Base-by-base conservation (phyloP, 2,113 vertebrate species). In the Stercorarius parasiticus region DNA sequence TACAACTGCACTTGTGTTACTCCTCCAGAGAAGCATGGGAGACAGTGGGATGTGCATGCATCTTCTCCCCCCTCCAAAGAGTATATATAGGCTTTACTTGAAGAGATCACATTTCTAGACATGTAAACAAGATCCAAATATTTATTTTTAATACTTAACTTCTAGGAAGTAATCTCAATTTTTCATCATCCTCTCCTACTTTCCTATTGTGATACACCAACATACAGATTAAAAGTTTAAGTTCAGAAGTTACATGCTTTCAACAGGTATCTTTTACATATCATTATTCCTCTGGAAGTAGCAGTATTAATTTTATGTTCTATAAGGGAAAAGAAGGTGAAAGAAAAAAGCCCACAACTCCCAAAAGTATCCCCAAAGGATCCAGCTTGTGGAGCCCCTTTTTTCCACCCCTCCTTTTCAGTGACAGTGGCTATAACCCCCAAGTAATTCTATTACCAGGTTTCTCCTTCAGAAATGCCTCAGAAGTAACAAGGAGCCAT, bases 321-420 rank as follows among this genome's bases (percentile, higher is more conserved):
- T 38, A 11, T 3, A 67, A 72, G 2, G 5, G 21, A 82, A 78
- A 61, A 78, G 11, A 27, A 0, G 1, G 14, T 27, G 9, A 23
- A 64, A 81, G 2, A 38, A 52, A 49, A 59, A 50, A 64, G 5
- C 5, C 9, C 0, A 0, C 6, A 65, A 56, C 13, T 29, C 15
- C 6, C 11, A 2, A 10, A 7, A 73, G 8, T 5, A 49, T n/a
- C 15, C 6, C 11, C 2, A 11, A 7, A 73, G 8, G 5, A 43
- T 50, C 64, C 30, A 40, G 6, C 9, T 3, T 69, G 15, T 3
- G 7, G 27, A 22, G 6, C 10, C 3, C 8, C 2, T 13, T 11
- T 10, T 8, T 5, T 11, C 1, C 6, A 1, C 9, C 5, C 4
- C 1, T n/a, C 1, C 2, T 30, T 21, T 25, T 29, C 16, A 6